Conservation (phyloP, 2,888 invertebrate genomes). For the Barypeithes pellucidus region DNA sequence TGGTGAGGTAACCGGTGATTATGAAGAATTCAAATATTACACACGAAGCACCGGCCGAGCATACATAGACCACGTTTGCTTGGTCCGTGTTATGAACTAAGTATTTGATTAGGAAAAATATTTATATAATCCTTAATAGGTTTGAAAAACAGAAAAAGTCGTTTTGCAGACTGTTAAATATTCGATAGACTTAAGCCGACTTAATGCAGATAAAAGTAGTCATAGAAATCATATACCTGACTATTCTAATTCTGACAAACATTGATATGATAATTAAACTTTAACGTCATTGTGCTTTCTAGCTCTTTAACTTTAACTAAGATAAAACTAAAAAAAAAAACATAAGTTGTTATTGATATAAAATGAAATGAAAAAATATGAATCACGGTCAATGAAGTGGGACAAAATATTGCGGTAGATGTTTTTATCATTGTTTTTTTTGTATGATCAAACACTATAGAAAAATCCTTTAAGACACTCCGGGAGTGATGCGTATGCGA, state of each 20-base stretch:
- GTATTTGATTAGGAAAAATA: constrained; percentile 33
- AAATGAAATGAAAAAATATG: too few relatives aligned
- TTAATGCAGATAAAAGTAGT: constrained; percentile 9
- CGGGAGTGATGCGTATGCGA: too few relatives aligned
- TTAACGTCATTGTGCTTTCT: too few relatives aligned
- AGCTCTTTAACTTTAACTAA: too few relatives aligned
- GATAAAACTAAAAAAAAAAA: too few relatives aligned
- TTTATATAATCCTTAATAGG: constrained; percentile 37
- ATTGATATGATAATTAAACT: too few relatives aligned
- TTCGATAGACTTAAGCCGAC: constrained; percentile 7
- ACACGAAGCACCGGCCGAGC: constrained; percentile 36
- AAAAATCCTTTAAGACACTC: too few relatives aligned
- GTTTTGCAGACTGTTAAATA: constrained; percentile 23
- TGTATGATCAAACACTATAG: too few relatives aligned
- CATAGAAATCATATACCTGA: not conserved
- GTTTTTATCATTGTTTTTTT: too few relatives aligned
- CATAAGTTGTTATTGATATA: too few relatives aligned
- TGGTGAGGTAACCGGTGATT: constrained; percentile 56
- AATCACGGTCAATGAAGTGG: too few relatives aligned
- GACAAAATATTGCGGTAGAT: too few relatives aligned
- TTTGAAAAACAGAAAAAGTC: constrained; percentile 38
- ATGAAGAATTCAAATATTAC: constrained; percentile 58
- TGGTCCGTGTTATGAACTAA: constrained; percentile 29
- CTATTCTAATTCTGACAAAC: not conserved
- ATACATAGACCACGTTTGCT: constrained; percentile 31